A percentile compares a stretch with the other conserved stretches of the same genome.
These are phyloP conservation scores for Hydrophis major DNA, from an alignment of 2,797 vertebrate genomes.

Conservation along the genomic window DNA sequence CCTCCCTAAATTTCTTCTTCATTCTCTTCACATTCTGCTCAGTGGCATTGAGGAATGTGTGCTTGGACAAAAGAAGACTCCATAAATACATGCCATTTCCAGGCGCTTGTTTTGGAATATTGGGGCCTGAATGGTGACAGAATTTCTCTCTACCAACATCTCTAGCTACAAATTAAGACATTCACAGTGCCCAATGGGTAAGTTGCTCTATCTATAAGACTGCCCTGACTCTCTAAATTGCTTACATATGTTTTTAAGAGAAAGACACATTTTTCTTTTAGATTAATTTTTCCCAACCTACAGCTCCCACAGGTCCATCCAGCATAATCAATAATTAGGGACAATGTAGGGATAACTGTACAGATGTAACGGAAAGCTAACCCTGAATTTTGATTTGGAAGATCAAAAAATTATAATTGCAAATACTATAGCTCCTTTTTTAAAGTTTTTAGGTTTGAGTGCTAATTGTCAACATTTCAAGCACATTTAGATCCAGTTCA, in stretches of 20 bases:
- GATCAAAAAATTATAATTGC: neutral
- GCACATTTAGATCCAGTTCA: neutral
- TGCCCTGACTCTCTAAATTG: neutral
- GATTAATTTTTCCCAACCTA: neutral
- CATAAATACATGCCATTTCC: neutral
- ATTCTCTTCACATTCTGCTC: neutral
- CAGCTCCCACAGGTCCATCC: neutral
- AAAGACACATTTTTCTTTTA: neutral
- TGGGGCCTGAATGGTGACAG: neutral
- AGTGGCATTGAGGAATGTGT: neutral
- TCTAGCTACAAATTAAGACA: neutral
- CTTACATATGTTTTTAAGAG: neutral
- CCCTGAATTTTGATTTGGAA: neutral
- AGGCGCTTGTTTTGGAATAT: neutral
- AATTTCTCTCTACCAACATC: neutral
- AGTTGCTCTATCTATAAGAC: neutral
- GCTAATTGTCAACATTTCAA: neutral
- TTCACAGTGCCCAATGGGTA: neutral
- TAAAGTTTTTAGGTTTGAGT: neutral
- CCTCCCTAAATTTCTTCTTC: neutral
- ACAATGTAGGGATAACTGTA: neutral
- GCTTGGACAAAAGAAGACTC: neutral
- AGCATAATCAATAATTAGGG: neutral
- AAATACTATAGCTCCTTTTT: neutral
- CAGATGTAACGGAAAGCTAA: neutral